These are phyloP conservation scores for Lepeophtheirus salmonis DNA, from an alignment of 1,140 invertebrate genomes.

Conservation along the genomic window DNA sequence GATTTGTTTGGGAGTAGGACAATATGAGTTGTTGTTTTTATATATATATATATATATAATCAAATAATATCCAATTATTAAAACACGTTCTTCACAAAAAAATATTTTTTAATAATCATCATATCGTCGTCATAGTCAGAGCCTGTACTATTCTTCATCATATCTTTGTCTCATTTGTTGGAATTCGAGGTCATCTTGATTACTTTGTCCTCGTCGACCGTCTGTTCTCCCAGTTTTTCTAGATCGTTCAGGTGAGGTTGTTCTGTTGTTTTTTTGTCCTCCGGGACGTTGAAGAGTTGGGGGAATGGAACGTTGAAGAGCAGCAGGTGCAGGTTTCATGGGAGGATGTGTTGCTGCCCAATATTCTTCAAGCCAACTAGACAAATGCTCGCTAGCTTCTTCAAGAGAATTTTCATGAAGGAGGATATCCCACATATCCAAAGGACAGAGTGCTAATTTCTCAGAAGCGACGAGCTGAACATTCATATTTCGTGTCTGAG, in stretches of 20 bases:
- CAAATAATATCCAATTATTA: too few species aligned
- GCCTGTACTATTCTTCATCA: neutral
- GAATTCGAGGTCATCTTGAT: neutral
- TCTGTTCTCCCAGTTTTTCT: neutral
- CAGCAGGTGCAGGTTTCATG: conserved; percentile 20
- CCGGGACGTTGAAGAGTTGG: neutral
- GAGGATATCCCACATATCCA: conserved; percentile 98
- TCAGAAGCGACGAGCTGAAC: conserved; percentile 99
- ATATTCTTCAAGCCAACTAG: conserved; percentile 91
- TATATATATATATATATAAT: too few species aligned
- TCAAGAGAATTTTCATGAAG: conserved; percentile 93
- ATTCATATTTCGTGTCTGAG: conserved; percentile 87
- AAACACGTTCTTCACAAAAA: too few species aligned
- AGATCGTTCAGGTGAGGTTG: neutral
- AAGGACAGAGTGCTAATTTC: conserved; percentile 89
- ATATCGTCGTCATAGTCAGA: neutral
- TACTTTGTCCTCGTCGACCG: neutral
- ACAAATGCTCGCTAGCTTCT: conserved; percentile 95
- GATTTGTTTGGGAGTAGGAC: too few species aligned
- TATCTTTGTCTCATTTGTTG: neutral
- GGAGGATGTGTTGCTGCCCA: conserved; percentile 94
- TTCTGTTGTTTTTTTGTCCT: neutral
- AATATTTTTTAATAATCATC: too few species aligned
- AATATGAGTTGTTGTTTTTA: too few species aligned
- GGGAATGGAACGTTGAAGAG: conserved; percentile 15